phyloP scores from a whole-genome alignment of 2,113 vertebrate genomes.

The Oostethus manadensis region DNA sequence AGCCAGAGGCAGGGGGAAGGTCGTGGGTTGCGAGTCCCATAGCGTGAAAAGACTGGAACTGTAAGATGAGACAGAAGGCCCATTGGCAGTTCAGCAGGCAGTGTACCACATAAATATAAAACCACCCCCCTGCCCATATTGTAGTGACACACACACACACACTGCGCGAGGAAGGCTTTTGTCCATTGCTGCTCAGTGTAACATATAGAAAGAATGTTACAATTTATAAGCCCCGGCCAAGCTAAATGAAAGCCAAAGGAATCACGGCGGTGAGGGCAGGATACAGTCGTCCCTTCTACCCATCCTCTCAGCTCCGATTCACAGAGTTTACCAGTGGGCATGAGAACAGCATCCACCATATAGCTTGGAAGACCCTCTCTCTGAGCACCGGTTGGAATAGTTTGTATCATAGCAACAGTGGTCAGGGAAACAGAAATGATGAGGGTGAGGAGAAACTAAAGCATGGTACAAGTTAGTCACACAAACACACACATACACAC shows the following conservation, averaged over 20 bases:
- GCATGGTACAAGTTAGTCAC: slow-evolving; percentile 65
- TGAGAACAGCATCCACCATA: slow-evolving; percentile 56
- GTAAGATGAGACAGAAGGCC: slow-evolving; percentile 58
- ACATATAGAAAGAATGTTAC: slow-evolving; percentile 24
- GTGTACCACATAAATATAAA: slow-evolving; percentile 46
- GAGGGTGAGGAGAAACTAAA: slow-evolving; percentile 67
- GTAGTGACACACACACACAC: slow-evolving; percentile 27
- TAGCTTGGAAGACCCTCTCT: slow-evolving; percentile 65
- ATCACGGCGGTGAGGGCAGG: slow-evolving; percentile 12
- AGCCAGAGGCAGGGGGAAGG: slow-evolving; percentile 51
- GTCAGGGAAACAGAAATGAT: slow-evolving; percentile 73
- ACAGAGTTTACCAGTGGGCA: slow-evolving; percentile 46
- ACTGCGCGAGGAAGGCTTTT: slow-evolving; percentile 15
- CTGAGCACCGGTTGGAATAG: slow-evolving; percentile 61
- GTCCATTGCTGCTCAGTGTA: slow-evolving; percentile 25
- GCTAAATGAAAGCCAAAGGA: slow-evolving; percentile 50
- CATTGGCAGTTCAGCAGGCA: slow-evolving; percentile 53
- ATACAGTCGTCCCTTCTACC: slow-evolving; percentile 34
- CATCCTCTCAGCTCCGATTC: slow-evolving; percentile 26
- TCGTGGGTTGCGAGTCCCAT: slow-evolving; percentile 49
- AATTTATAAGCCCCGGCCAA: slow-evolving; percentile 34
- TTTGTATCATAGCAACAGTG: slow-evolving; percentile 75
- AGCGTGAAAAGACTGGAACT: slow-evolving; percentile 50
- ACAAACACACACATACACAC: slow-evolving; percentile 42
- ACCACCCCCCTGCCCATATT: slow-evolving; percentile 26